These are phyloP conservation scores for Drosophila gaucha DNA, from an alignment of 2,888 invertebrate species.

Conservation along the genomic window DNA sequence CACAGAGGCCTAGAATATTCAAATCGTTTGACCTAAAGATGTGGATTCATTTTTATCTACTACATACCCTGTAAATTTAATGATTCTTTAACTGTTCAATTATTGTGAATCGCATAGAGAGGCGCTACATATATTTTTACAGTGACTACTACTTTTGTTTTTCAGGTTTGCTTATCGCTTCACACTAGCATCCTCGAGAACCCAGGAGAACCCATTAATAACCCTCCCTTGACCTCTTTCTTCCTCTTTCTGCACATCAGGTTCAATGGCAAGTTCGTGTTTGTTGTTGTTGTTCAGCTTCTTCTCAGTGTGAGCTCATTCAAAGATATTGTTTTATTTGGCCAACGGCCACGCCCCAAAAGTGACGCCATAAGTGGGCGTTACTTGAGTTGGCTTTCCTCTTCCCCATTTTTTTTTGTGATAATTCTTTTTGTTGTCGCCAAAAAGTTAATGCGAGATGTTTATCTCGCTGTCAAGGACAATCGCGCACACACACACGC, in stretches of 20 bases:
- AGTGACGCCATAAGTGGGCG: conserved; percentile 56
- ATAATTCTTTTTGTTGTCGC: conserved; percentile 19
- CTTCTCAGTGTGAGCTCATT: conserved; percentile 38
- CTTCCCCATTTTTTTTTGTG: conserved; percentile 15
- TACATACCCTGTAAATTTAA: no score
- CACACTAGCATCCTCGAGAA: conserved; percentile 4
- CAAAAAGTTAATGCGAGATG: conserved; percentile 58
- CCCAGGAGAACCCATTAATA: background rate
- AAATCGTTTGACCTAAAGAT: no score
- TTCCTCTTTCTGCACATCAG: background rate
- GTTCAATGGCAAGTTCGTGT: conserved; percentile 74
- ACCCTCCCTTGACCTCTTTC: background rate
- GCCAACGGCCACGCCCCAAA: conserved; percentile 57
- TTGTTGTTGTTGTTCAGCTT: conserved; percentile 9
- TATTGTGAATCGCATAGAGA: background rate
- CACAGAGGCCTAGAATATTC: no score
- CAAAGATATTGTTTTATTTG: conserved; percentile 8
- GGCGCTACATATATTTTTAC: no score
- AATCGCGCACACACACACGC: conserved; percentile 13
- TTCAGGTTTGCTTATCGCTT: background rate
- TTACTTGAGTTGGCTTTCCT: conserved; percentile 24
- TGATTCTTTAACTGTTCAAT: no score
- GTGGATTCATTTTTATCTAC: no score
- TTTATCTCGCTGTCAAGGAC: conserved; percentile 59
- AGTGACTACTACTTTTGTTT: background rate